Conservation (phyloP, 2,888 invertebrate genomes). For the Ischnura elegans region DNA sequence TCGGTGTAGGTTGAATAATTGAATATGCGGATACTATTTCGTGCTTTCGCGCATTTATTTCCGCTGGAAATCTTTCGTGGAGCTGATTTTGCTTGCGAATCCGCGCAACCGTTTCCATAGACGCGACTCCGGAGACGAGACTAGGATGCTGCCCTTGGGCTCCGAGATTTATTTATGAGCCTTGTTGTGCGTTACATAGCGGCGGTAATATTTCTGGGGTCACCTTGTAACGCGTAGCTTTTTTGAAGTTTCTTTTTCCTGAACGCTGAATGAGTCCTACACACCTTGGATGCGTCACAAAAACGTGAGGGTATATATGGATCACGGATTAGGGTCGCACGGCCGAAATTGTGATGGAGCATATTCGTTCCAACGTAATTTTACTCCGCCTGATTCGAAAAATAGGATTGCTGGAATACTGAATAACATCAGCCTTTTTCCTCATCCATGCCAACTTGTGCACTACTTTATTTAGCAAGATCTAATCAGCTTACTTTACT, state of each 20-base stretch:
- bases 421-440: too few species aligned
- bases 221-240: neutral
- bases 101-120: neutral
- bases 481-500: too few species aligned
- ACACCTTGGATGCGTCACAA: neutral
- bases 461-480: too few species aligned
- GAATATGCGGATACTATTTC: too few species aligned
- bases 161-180: neutral
- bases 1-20: too few species aligned
- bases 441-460: too few species aligned
- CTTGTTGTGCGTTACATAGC: neutral
- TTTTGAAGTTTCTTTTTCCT: neutral
- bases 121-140: neutral
- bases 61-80: neutral
- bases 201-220: neutral
- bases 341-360: neutral
- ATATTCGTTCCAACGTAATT: too few species aligned
- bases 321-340: neutral
- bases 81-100: neutral
- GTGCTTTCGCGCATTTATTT: too few species aligned
- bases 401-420: too few species aligned
- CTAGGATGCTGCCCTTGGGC: neutral
- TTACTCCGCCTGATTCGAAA: too few species aligned
- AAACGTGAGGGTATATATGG: neutral
- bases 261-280: neutral